Percentiles rank a stretch among this genome's conserved stretches.
Evolutionary conservation across 2,113 vertebrate species (phyloP).

Genomic region (Pao palembangensis): DNA sequence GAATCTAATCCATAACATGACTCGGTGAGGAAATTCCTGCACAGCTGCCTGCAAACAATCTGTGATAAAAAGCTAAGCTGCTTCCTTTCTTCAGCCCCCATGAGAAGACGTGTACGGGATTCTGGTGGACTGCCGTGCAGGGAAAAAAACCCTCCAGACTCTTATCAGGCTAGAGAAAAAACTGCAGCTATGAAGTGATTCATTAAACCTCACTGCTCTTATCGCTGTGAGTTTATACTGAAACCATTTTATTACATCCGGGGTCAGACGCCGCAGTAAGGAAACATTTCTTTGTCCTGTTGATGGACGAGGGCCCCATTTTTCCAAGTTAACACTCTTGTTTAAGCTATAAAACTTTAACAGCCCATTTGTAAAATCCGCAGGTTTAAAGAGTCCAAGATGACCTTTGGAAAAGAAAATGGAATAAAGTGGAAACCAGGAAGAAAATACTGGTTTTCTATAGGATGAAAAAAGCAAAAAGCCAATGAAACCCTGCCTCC

Average conservation of each 20-base stretch:
- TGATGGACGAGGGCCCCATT: no score
- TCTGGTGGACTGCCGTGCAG: slow-evolving; percentile 1
- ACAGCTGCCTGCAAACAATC: neutral
- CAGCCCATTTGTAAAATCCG: no score
- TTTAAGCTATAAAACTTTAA: no score
- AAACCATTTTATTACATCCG: neutral
- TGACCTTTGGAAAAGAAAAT: no score
- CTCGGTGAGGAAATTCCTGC: neutral
- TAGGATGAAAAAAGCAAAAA: no score
- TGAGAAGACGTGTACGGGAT: neutral
- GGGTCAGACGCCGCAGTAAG: neutral
- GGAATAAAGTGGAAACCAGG: no score
- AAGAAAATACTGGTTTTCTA: no score
- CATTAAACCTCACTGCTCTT: neutral
- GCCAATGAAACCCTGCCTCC: no score
- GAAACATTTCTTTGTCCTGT: neutral
- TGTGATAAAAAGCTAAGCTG: slow-evolving; percentile 1
- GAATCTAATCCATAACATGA: neutral
- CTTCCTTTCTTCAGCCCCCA: neutral
- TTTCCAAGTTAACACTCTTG: no score
- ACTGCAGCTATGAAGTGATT: neutral
- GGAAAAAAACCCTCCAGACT: neutral
- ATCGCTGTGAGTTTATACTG: neutral
- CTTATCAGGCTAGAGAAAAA: neutral
- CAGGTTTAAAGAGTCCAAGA: no score